Evolutionary conservation across 2,797 vertebrate genomes (phyloP).

Genomic region (Poeciliopsis infans): DNA sequence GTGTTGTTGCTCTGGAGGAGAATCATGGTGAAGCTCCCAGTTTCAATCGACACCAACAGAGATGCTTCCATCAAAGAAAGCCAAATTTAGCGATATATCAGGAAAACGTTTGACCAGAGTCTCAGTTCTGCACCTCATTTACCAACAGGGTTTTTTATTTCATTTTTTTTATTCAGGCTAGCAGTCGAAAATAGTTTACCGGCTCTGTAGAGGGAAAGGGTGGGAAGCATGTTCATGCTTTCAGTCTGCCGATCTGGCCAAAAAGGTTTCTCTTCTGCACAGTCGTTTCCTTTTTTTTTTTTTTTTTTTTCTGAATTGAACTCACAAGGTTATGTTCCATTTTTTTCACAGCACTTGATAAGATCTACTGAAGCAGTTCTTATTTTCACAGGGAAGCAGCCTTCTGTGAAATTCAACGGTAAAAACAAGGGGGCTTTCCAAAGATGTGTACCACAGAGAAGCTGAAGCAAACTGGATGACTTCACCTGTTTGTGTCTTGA

Average conservation of each 20-base stretch:
- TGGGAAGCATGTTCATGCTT: slow-evolving; percentile 45
- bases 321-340: slow-evolving; percentile 45
- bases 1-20: background rate
- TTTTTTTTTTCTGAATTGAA: slow-evolving; percentile 40
- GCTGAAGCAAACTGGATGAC: background rate
- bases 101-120: background rate
- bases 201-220: slow-evolving; percentile 15
- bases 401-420: slow-evolving; percentile 9
- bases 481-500: background rate
- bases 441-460: slow-evolving; percentile 21
- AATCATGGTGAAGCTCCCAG: background rate
- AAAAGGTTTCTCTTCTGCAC: slow-evolving; percentile 83
- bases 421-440: slow-evolving; percentile 9
- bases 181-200: slow-evolving; percentile 23
- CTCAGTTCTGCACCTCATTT: slow-evolving; percentile 9
- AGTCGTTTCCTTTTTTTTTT: slow-evolving; percentile 87
- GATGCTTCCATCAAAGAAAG: background rate
- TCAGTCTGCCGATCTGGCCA: slow-evolving; percentile 66
- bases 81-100: background rate
- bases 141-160: background rate
- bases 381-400: background rate
- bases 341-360: slow-evolving; percentile 23
- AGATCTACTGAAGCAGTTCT: background rate
- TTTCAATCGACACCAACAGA: background rate
- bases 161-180: background rate